Evolutionary conservation across 2,797 vertebrate genomes (phyloP).

Genomic region (Pagetopsis macropterus): DNA sequence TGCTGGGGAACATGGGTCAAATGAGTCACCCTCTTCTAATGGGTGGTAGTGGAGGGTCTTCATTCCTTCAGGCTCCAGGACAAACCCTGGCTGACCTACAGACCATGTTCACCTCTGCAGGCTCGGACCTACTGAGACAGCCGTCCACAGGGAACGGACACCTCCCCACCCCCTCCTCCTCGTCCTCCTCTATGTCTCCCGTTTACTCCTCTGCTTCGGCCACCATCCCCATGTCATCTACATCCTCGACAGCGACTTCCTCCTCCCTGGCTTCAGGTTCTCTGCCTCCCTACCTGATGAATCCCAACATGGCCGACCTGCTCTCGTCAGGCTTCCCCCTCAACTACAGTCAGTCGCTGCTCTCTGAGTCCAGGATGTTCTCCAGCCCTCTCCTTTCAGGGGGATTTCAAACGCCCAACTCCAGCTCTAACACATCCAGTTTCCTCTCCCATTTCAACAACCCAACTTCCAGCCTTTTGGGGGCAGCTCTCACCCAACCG

Average conservation of each 20-base stretch:
- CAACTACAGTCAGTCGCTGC: slow-evolving; percentile 91
- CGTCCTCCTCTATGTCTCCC: slow-evolving; percentile 83
- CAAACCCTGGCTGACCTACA: slow-evolving; percentile 91
- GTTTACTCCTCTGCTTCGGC: slow-evolving; percentile 79
- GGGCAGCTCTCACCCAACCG: slow-evolving; percentile 82
- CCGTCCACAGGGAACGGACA: slow-evolving; percentile 83
- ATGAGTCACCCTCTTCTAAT: slow-evolving; percentile 91
- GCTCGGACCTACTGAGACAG: slow-evolving; percentile 86
- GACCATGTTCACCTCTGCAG: slow-evolving; percentile 91
- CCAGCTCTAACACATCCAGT: slow-evolving; percentile 75
- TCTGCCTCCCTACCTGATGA: slow-evolving; percentile 92
- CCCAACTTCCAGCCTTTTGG: slow-evolving; percentile 87
- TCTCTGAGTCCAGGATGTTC: slow-evolving; percentile 93
- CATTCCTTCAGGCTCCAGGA: slow-evolving; percentile 91
- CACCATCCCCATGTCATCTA: slow-evolving; percentile 86
- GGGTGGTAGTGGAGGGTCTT: slow-evolving; percentile 87
- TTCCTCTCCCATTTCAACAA: slow-evolving; percentile 89
- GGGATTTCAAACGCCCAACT: slow-evolving; percentile 69
- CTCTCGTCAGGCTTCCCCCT: slow-evolving; percentile 90
- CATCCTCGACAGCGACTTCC: slow-evolving; percentile 84
- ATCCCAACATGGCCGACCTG: slow-evolving; percentile 90
- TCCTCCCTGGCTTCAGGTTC: slow-evolving; percentile 89
- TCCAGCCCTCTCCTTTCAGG: slow-evolving; percentile 84
- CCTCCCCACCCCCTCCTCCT: slow-evolving; percentile 87
- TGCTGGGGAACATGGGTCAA: slow-evolving; percentile 89